Base-by-base conservation (phyloP, 1,140 invertebrate genomes). In the Mya arenaria region DNA sequence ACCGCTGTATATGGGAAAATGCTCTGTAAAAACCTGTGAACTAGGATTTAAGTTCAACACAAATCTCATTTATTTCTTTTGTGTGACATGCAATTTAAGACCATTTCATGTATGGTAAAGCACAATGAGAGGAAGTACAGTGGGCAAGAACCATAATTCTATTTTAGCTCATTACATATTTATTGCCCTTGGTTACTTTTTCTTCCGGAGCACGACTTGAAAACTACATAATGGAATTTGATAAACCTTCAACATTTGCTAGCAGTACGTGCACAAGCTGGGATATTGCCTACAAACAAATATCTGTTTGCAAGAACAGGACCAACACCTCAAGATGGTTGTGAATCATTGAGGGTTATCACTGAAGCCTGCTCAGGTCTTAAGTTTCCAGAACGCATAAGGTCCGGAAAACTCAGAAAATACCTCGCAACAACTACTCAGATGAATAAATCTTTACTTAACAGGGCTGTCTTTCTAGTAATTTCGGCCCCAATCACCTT, bases 371-470 rank as follows among this genome's bases (percentile, higher is more conserved):
- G 63, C 34, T 10, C 63, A 6, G 34, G 34, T 23, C 63, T 66
- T 6, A 34, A 15, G 17, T 5, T 13, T 6, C 63, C 63, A 15
- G 34, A 66, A 6, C 15, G 25, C 8, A 66, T 66, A 13, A 30
- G 63, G 34, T 10, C 63, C 6, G 15, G 25, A 28, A 30, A 6
- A 6, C 23, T 66, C 10, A 28, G 63, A 28, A 66, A 66, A 37
- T 66, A 66, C 30, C 34, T 66, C 5, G 63, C 63, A 32, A 66
- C 63, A 6, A 66, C 63, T 13, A 10, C 63, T 30, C 63, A 66
- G 63, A 32, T 66, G n/a, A n/a, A n/a, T n/a, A n/a, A n/a, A n/a
- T n/a, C n/a, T n/a, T n/a, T n/a, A n/a, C n/a, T n/a, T n/a, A n/a
- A n/a, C n/a, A n/a, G n/a, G n/a, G n/a, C n/a, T n/a, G n/a, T n/a